Percentiles rank a stretch among this genome's conserved stretches.
Conservation (phyloP, 1,140 invertebrate genomes). For the Penaeus japonicus region DNA sequence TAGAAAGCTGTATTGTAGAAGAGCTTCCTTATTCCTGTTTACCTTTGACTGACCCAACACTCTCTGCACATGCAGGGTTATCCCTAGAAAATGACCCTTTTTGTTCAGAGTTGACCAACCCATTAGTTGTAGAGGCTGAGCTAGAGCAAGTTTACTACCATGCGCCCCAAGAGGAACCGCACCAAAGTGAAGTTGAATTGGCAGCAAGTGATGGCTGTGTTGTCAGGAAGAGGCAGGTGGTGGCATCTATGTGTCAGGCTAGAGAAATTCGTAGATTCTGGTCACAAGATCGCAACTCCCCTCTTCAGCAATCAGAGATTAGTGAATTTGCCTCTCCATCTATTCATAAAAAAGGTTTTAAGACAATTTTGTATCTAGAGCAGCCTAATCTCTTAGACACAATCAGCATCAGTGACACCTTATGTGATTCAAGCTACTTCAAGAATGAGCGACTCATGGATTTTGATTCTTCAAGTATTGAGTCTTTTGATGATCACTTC, state of each 20-base stretch:
- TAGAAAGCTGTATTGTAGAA: constrained; percentile 45
- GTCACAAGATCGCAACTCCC: constrained; percentile 33
- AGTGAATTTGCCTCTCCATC: constrained; percentile 16
- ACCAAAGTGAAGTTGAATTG: constrained; percentile 38
- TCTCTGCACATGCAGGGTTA: constrained; percentile 46
- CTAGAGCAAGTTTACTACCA: constrained; percentile 49
- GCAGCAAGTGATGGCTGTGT: constrained; percentile 43
- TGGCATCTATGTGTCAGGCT: constrained; percentile 42
- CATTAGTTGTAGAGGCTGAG: constrained; percentile 50
- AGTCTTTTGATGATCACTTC: constrained; percentile 45
- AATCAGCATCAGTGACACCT: constrained; percentile 50
- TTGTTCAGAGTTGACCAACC: constrained; percentile 44
- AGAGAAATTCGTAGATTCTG: constrained; percentile 49
- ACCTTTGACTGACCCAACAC: constrained; percentile 39
- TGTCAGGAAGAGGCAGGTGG: constrained; percentile 38
- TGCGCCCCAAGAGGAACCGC: constrained; percentile 31
- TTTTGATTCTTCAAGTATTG: constrained; percentile 50
- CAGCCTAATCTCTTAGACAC: constrained; percentile 49
- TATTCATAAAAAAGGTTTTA: constrained; percentile 27
- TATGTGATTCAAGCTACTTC: constrained; percentile 41
- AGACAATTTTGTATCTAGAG: constrained; percentile 46
- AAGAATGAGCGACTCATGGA: constrained; percentile 28
- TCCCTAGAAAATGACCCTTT: constrained; percentile 50
- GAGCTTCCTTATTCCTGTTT: constrained; percentile 45
- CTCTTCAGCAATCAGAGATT: constrained; percentile 43